phyloP scores from a whole-genome alignment of 2,888 invertebrate genomes.

The Therioaphis trifolii region DNA sequence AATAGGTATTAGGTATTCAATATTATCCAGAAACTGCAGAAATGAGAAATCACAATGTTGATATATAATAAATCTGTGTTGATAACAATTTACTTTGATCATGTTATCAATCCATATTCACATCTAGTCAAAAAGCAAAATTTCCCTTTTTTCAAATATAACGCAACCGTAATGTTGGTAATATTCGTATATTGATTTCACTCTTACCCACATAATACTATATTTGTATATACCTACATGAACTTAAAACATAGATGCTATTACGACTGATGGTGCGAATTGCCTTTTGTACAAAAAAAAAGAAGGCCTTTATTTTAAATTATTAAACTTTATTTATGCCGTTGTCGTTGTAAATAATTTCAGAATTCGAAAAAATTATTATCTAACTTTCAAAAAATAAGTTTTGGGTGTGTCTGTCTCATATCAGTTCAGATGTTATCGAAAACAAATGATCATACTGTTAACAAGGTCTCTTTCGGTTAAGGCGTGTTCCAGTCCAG shows the following conservation, averaged over 20 bases:
- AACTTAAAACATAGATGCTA: no score
- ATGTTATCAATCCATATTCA: slow-evolving; percentile 19
- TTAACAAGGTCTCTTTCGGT: slow-evolving; percentile 62
- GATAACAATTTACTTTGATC: background rate
- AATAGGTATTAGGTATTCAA: no score
- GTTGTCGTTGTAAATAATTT: background rate
- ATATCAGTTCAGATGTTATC: slow-evolving; percentile 62
- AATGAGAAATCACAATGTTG: background rate
- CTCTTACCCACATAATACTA: background rate
- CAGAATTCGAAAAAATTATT: background rate
- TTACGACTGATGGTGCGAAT: no score
- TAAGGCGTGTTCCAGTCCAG: slow-evolving; percentile 60
- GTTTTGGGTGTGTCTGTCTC: slow-evolving; percentile 59
- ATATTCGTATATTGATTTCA: slow-evolving; percentile 41
- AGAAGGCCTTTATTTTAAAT: background rate
- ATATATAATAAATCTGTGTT: background rate
- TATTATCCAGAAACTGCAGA: no score
- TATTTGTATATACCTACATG: background rate
- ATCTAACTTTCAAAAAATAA: slow-evolving; percentile 33
- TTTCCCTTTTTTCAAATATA: slow-evolving; percentile 21
- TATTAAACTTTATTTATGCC: background rate
- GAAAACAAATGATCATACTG: slow-evolving; percentile 61
- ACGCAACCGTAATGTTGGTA: slow-evolving; percentile 51
- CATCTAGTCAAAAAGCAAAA: background rate
- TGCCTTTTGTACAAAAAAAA: background rate